These are phyloP conservation scores for Meloidogyne exigua DNA, from an alignment of 1,140 invertebrate genomes.

Conservation along the genomic window DNA sequence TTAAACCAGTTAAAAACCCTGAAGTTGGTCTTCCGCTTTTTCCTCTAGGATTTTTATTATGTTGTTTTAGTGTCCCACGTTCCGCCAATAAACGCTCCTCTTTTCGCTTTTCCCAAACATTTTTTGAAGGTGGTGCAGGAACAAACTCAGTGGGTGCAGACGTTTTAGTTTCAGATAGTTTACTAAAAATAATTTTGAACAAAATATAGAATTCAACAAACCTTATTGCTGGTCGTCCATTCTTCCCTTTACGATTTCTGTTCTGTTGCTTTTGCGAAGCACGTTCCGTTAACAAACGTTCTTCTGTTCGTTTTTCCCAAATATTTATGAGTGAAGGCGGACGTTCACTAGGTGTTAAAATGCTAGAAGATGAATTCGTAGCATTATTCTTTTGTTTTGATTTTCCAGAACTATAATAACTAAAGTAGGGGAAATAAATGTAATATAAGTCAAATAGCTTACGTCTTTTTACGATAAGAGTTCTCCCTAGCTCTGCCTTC, in stretches of 20 bases:
- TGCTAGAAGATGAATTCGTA: too few relatives aligned
- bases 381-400: not conserved
- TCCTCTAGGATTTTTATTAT: not conserved
- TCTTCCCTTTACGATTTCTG: not conserved
- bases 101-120: slow-evolving; percentile 58
- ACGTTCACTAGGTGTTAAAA: not conserved
- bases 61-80: slow-evolving; percentile 34
- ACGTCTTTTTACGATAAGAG: not conserved
- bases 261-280: slow-evolving; percentile 5
- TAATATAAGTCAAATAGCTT: not conserved
- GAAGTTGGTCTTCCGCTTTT: not conserved
- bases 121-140: slow-evolving; percentile 46
- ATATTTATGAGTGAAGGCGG: slow-evolving; percentile 50
- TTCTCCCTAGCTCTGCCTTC: not conserved
- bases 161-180: not conserved
- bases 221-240: not conserved
- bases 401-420: not conserved
- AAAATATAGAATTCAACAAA: not conserved
- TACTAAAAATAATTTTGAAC: too few relatives aligned
- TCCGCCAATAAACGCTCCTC: slow-evolving; percentile 50
- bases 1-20: not conserved
- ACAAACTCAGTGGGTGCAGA: not conserved
- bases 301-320: slow-evolving; percentile 58
- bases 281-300: slow-evolving; percentile 22
- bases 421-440: not conserved